Evolutionary conservation across 2,113 vertebrate species (phyloP), one percentile per base, ranked within the genome.

Genomic region (Mesocricetus auratus): DNA sequence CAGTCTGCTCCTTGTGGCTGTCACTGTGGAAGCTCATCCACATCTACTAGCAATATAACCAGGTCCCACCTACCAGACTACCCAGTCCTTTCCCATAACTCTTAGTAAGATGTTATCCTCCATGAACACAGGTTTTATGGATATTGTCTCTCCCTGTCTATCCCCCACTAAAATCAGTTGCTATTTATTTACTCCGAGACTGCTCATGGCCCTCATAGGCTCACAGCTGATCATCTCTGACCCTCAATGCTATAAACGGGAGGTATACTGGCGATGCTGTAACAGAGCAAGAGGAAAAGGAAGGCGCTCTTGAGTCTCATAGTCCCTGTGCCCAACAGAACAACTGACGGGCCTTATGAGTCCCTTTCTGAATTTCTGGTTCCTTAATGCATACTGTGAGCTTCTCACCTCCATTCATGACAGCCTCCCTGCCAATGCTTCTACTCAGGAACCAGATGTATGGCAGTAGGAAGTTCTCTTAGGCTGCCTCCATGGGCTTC

Each of bases 91-190:
- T 81, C 50, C 3, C 21, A 3, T 8, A 60, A 77, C n/a, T 42
- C 87, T 90, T 8, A 50, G 45, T 68, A 90, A 75, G 47, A 39
- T 33, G 29, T 21, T 85, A 81, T 90, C 81, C 75, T 73, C 62
- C 50, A 50, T 31, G 39, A 79, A 50, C 33, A 69, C 24, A 26
- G 53, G 36, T 85, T 91, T 74, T 50, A 19, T 10, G 47, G 11
- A n/a, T 0, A 50, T 4, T 9, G 19, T 29, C 26, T 60, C 3
- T 12, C 24, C 74, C 24, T 13, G 36, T 4, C 16, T 92, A 53
- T 50, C 87, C 64, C 71, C 24, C 36, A 33, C 47, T 95, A 47
- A 95, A 56, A 56, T 62, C 60, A 58, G 4, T 83, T 53, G 45
- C 45, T 78, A 10, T 53, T 79, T 4, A 17, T 26, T 94, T 82